Evolutionary conservation across 2,113 vertebrate genomes (phyloP).

Genomic region (Eubucco bourcierii): DNA sequence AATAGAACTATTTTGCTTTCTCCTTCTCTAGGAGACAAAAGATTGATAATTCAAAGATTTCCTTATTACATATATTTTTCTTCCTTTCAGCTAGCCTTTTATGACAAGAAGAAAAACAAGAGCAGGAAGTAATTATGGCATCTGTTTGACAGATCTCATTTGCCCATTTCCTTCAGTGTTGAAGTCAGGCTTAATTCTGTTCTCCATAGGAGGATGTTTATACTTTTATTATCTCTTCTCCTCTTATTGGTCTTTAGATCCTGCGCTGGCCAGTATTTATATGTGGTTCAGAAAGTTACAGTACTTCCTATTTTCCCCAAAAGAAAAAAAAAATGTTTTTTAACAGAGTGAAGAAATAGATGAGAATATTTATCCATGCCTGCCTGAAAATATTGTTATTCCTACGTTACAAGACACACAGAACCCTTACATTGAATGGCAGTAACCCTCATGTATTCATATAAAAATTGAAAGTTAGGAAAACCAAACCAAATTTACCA

Average conservation of each 20-base stretch:
- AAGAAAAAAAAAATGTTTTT: not conserved
- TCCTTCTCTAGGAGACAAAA: not conserved
- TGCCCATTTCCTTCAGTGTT: not conserved
- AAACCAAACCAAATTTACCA: not conserved
- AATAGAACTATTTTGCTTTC: conserved; percentile 20
- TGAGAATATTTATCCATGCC: not conserved
- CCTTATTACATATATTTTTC: not conserved
- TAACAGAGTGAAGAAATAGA: not conserved
- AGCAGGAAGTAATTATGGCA: conserved; percentile 19
- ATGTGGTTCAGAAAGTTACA: not conserved
- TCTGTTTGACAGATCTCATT: not conserved
- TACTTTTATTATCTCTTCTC: not conserved
- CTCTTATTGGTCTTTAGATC: not conserved
- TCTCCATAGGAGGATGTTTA: not conserved
- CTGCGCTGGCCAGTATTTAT: not conserved
- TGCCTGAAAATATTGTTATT: not conserved
- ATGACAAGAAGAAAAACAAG: conserved; percentile 22
- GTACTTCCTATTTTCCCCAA: not conserved
- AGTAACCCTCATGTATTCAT: not conserved
- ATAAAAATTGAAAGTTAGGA: not conserved
- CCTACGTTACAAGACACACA: not conserved
- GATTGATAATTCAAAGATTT: not conserved
- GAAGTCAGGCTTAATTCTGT: not conserved
- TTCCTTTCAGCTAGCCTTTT: not conserved
- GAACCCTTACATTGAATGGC: not conserved